Evolutionary conservation across 2,888 invertebrate species (phyloP).

Genomic region (Lasioglossum leucozonium): DNA sequence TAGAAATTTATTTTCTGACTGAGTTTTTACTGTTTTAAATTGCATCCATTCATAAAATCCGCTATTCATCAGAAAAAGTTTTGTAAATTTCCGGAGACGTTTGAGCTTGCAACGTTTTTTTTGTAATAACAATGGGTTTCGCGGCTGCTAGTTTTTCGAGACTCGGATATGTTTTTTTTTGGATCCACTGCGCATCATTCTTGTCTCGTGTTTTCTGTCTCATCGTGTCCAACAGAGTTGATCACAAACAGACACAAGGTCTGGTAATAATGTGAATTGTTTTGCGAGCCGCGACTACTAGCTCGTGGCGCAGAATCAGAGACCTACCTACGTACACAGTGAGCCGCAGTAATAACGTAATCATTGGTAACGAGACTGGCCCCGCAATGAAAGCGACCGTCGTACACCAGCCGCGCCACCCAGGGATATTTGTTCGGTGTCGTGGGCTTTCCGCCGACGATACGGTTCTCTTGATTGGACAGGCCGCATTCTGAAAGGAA

Average conservation of each 20-base stretch:
- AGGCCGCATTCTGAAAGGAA: slow-evolving; percentile 90
- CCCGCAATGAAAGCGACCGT: slow-evolving; percentile 95
- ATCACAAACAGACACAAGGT: not conserved
- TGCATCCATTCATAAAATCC: no score
- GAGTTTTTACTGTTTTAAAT: no score
- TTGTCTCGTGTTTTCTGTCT: not conserved
- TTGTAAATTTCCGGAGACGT: not conserved
- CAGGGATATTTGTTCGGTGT: slow-evolving; percentile 94
- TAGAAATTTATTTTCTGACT: no score
- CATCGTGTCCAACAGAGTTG: not conserved
- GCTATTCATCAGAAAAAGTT: no score
- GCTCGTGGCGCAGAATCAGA: not conserved
- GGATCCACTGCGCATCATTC: not conserved
- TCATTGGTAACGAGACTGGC: slow-evolving; percentile 93
- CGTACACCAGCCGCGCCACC: slow-evolving; percentile 94
- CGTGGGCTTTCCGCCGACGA: slow-evolving; percentile 93
- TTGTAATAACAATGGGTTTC: not conserved
- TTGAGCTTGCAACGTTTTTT: not conserved
- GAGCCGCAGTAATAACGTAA: slow-evolving; percentile 94
- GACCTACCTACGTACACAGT: slow-evolving; percentile 91
- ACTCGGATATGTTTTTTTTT: not conserved
- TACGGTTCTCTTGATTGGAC: slow-evolving; percentile 93
- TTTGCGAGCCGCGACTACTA: not conserved
- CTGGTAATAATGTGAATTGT: not conserved
- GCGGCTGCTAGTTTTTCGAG: not conserved